Base-by-base conservation (phyloP, 2,888 invertebrate species). In the Salpingus planirostris region DNA sequence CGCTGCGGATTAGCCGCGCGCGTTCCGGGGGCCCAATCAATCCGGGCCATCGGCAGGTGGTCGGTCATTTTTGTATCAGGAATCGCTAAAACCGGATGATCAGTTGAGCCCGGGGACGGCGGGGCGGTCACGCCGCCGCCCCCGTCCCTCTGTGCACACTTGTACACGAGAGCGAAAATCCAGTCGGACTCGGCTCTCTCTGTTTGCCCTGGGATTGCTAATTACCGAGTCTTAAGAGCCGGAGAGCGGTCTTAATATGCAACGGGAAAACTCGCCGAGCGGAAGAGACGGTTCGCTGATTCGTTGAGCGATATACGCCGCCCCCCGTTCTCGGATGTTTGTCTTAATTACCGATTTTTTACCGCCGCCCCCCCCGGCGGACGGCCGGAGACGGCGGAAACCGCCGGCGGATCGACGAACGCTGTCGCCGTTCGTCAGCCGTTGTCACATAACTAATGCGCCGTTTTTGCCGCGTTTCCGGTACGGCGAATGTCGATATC, bases 211-310 rank as follows among this genome's bases (percentile, higher is more conserved):
- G 47, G 55, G 53, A 46, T 50, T 49, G 53, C 59, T 59, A 57
- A 59, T 59, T 59, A 59, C 51, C 49, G 42, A 54, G 53, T 55
- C 55, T 57, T 57, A 55, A 57, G 55, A 49, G 46, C 43, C 43
- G 43, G 41, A 44, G 49, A n/a, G n/a, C 38, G 51, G 44, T 47
- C 49, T 55, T 53, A 55, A 54, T 52, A 54, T 52, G 49, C 47
- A 50, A 42, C 45, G 50, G 51, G n/a, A 54, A 54, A 51, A 49
- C 42, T 47, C 47, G 35, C 49, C 43, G 43, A 47, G 49, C 52
- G 48, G 41, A 52, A 50, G 43, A 44, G 49, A 51, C 52, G 55
- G 49, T 52, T 44, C 46, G 49, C 33, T 50, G 51, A 51, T 47
- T 51, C 48, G 43, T 51, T 54, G 45, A 50, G 49, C 45, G 43